Evolutionary conservation across 2,888 invertebrate genomes (phyloP).

Genomic region (Nomada fucata): DNA sequence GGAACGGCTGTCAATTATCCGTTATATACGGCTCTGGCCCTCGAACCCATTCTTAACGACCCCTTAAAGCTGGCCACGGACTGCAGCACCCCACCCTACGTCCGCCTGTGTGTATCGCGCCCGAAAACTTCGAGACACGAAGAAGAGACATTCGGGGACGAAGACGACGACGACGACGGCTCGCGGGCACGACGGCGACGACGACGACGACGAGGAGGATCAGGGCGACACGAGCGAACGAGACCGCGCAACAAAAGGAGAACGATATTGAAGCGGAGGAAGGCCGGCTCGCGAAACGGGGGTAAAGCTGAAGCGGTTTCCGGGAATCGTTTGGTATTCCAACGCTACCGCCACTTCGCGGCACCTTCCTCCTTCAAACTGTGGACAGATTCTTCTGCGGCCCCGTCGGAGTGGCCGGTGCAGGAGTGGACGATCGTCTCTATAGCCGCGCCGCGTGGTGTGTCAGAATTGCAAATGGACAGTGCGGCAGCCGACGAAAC

Average conservation of each 20-base stretch:
- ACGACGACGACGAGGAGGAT: constrained; percentile 12
- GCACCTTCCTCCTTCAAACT: constrained; percentile 53
- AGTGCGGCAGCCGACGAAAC: constrained; percentile 53
- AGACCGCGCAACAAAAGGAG: constrained; percentile 32
- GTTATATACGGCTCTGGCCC: constrained; percentile 84
- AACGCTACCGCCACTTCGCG: constrained; percentile 60
- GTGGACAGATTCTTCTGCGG: constrained; percentile 50
- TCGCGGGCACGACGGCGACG: constrained; percentile 1
- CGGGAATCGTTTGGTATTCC: constrained; percentile 77
- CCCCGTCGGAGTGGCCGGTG: constrained; percentile 29
- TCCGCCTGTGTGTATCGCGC: constrained; percentile 44
- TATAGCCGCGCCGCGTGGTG: constrained; percentile 66
- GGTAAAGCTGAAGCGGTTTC: constrained; percentile 65
- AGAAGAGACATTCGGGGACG: constrained; percentile 12
- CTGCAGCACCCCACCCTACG: constrained; percentile 42
- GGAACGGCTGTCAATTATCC: constrained; percentile 84
- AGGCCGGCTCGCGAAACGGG: constrained; percentile 41
- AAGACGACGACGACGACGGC: constrained; percentile 8
- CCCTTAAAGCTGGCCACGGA: constrained; percentile 75
- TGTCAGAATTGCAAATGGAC: constrained; percentile 78
- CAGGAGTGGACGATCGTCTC: constrained; percentile 35
- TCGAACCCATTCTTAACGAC: constrained; percentile 83
- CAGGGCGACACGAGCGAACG: neutral
- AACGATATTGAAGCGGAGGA: constrained; percentile 51
- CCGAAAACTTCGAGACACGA: constrained; percentile 53